Evolutionary conservation across 1,140 invertebrate genomes (phyloP), one percentile per base, ranked within the genome.

Genomic region (Cyrtorhinus lividipennis): DNA sequence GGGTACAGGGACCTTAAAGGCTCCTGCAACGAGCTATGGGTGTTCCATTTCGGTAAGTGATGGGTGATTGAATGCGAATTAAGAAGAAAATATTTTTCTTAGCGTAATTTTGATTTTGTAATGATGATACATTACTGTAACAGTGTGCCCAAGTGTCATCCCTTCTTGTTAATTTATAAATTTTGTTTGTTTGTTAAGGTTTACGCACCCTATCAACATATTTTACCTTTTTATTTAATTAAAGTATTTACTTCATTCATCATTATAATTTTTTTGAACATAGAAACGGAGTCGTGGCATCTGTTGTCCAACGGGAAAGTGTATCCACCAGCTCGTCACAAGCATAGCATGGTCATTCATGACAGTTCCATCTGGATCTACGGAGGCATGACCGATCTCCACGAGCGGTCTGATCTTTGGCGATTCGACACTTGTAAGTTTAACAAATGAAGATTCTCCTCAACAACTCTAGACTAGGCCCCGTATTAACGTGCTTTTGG

Each of bases 1-100:
- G 92, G 92, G 13, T 94, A 92, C 74, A 83, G 89, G 71, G 91
- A 94, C 72, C 74, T 93, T 61, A 79, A 84, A 64, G 91, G 91
- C 13, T 92, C 90, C 24, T 86, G 82, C 13, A 81, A 83, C 23
- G 90, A 95, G 72, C 73, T 94, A 0, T 95, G 92, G 92, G 84
- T 83, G 12, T 94, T 88, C 72, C 84, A 91, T 77, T 88, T 92
- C 66, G 86, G 90, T 92, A 77, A 80, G 74, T 73, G 60, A n/a
- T n/a, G n/a, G n/a, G n/a, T n/a, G n/a, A n/a, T n/a, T n/a, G n/a
- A n/a, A n/a, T 61, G 26, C 24, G n/a, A n/a, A n/a, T n/a, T 20
- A 24, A 62, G 15, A 38, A 15, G 20, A 27, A 10, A 22, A 24
- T 15, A 57, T 22, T 57, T 38, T 61, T 44, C 59, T 61, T n/a